Evolutionary conservation across 2,888 invertebrate species (phyloP), one percentile per base, ranked within the genome.

Genomic region (Neoscelio sp.): DNA sequence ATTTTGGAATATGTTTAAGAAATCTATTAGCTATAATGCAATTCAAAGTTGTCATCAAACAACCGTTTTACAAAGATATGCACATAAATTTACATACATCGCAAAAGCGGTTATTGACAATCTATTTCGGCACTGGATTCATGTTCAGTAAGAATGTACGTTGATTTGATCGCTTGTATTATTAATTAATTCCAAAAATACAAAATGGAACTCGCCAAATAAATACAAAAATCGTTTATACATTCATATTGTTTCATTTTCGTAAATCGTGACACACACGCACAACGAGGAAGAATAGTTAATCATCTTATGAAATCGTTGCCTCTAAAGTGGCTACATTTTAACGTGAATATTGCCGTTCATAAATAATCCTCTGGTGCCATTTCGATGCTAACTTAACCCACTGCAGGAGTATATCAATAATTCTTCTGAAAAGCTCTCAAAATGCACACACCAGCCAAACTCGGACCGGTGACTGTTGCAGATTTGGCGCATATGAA

Each of bases 401-500:
- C 52, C 40, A 44, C 35, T 50, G 58, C 50, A 48, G 46, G 50
- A 62, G 54, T 60, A 67, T 64, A 58, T 67, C 67, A 67, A 67
- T 75, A 75, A 75, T 60, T 75, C 75, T 75, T 68, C 62, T 75
- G 52, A 23, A 68, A 62, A 52, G 62, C 76, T 76, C 67, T 62
- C 48, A 23, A 76, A 68, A 68, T 48, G 62, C 54, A 28, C 62
- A 15, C 58, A 52, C 50, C 42, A 17, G 40, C 17, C 52, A 30
- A 44, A 40, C 18, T 62, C 35, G 42, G 52, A 70, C 48, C 68
- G 33, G 68, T 76, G 76, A 76, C 70, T 70, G 65, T 62, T 78
- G 67, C 71, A 68, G 54, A 68, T 67, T 73, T 71, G 7, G 38
- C 54, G 58, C 74, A 28, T 68, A 78, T 73, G 73, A 78, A 67